Conservation (phyloP, 2,113 vertebrate species). For the Calcarius ornatus region DNA sequence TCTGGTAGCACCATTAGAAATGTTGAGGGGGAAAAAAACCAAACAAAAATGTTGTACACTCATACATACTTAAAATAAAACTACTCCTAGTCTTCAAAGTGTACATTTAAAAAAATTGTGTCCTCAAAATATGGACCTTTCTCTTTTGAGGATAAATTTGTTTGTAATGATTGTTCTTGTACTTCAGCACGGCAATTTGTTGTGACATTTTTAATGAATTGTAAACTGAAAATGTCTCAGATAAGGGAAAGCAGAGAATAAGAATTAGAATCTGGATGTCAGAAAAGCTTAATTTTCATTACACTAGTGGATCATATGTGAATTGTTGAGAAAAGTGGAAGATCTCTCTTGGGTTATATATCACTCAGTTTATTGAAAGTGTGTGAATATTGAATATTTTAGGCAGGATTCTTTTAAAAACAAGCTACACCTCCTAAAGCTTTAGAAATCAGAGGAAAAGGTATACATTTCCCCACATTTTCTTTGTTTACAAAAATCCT, state of each 20-base stretch:
- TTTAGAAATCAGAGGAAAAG: neutral
- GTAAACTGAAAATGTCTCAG: neutral
- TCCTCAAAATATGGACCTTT: neutral
- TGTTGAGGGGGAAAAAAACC: neutral
- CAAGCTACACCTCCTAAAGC: neutral
- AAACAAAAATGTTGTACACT: neutral
- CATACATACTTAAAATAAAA: neutral
- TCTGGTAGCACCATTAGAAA: neutral
- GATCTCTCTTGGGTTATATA: neutral
- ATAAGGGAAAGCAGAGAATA: neutral
- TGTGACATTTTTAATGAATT: neutral
- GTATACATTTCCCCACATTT: neutral
- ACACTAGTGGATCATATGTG: neutral
- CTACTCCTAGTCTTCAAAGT: neutral
- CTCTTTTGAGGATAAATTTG: neutral
- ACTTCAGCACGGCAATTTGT: neutral
- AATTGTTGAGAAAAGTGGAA: neutral
- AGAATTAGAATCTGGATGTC: neutral
- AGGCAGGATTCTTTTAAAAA: neutral
- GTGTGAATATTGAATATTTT: neutral
- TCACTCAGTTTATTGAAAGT: neutral
- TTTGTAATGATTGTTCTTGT: conserved; percentile 22
- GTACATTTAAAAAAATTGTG: neutral
- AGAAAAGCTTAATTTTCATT: neutral
- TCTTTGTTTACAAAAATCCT: neutral